Percentiles rank a stretch among this genome's conserved stretches.
These are phyloP conservation scores for Anguilla japonica DNA, from an alignment of 2,113 vertebrate species.

Conservation along the genomic window DNA sequence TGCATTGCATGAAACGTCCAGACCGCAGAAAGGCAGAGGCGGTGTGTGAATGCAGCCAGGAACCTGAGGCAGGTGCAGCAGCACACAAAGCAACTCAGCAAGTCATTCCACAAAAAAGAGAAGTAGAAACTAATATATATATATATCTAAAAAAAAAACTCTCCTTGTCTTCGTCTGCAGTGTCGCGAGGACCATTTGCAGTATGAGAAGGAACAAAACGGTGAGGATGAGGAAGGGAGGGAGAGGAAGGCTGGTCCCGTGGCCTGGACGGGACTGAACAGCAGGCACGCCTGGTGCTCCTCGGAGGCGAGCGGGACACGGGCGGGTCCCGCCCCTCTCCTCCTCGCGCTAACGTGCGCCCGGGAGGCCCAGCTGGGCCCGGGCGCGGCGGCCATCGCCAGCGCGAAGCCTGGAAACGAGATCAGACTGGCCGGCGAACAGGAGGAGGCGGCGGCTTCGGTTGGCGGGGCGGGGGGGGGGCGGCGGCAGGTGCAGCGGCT, in stretches of 20 bases:
- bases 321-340: background rate
- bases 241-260: background rate
- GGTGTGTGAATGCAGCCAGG: slow-evolving; percentile 32
- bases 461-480: no score
- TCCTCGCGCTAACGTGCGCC: background rate
- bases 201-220: slow-evolving; percentile 14
- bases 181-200: slow-evolving; percentile 20
- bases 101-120: no score
- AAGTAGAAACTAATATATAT: background rate
- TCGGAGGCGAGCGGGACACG: background rate
- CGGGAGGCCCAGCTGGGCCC: background rate
- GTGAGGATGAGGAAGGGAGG: background rate
- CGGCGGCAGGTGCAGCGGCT: no score
- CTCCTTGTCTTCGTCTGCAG: slow-evolving; percentile 15
- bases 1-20: slow-evolving; percentile 43
- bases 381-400: background rate
- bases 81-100: no score
- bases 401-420: background rate
- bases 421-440: background rate
- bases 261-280: background rate
- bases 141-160: background rate
- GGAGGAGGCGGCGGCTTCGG: background rate
- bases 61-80: background rate
- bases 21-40: slow-evolving; percentile 42
- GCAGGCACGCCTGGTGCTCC: background rate